These are phyloP conservation scores for Orius insidiosus DNA, from an alignment of 1,140 invertebrate species.

Conservation along the genomic window DNA sequence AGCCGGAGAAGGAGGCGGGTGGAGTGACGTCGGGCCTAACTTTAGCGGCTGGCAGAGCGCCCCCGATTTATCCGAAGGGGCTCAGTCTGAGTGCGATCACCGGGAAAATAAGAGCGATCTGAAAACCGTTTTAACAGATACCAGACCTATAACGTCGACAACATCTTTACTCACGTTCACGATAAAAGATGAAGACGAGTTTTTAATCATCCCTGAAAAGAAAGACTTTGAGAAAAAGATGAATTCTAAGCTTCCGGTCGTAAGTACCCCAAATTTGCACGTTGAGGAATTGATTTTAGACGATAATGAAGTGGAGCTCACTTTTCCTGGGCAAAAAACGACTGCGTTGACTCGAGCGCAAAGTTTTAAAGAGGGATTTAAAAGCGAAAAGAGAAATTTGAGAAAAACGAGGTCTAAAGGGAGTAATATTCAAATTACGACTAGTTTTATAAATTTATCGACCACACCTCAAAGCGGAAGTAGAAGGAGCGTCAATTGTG, in stretches of 20 bases:
- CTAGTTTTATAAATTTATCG: conserved; percentile 22
- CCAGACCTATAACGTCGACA: conserved; percentile 5
- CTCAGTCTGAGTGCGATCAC: conserved; percentile 4
- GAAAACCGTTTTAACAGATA: not conserved
- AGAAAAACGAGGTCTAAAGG: conserved; percentile 17
- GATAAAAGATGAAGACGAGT: conserved; percentile 15
- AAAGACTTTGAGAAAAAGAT: conserved; percentile 18
- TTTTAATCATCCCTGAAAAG: conserved; percentile 13
- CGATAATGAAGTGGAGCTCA: conserved; percentile 23
- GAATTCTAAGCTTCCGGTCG: conserved; percentile 25
- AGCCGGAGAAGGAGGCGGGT: conserved; percentile 9
- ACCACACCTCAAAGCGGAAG: conserved; percentile 20
- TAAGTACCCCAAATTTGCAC: conserved; percentile 44
- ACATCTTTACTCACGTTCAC: conserved; percentile 13
- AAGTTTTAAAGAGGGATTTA: conserved; percentile 19
- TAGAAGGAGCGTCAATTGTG: conserved; percentile 28
- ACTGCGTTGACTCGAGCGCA: conserved; percentile 17
- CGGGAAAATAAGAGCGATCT: not conserved
- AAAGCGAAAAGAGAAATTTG: conserved; percentile 14
- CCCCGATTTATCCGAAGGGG: conserved; percentile 19
- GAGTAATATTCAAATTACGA: conserved; percentile 22
- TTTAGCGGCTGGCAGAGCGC: conserved; percentile 23
- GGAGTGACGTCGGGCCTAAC: conserved; percentile 20
- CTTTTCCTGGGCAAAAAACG: conserved; percentile 5
- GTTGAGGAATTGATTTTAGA: conserved; percentile 20